Evolutionary conservation across 2,888 invertebrate species (phyloP).

Genomic region (Gnatocerus cornutus): DNA sequence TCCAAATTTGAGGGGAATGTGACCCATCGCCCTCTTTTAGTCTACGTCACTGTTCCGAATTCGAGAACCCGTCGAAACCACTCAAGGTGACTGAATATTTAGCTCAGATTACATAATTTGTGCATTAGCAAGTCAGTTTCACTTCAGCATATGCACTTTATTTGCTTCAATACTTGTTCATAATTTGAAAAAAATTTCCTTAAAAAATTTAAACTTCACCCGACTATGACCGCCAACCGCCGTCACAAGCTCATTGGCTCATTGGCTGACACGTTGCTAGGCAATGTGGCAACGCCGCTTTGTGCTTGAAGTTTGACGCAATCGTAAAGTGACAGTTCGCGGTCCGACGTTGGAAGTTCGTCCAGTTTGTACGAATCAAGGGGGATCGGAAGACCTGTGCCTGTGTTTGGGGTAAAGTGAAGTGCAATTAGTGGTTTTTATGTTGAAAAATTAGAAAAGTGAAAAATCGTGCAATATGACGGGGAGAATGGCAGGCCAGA

Average conservation of each 20-base stretch:
- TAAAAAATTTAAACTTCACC: conserved; percentile 14
- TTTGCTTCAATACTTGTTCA: too few species aligned
- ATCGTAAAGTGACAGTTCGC: conserved; percentile 44
- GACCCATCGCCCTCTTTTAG: conserved; percentile 10
- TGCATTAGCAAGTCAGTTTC: background rate
- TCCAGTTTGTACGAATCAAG: conserved; percentile 38
- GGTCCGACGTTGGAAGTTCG: conserved; percentile 20
- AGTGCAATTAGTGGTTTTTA: conserved; percentile 38
- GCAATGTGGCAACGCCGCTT: conserved; percentile 40
- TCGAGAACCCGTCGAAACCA: background rate
- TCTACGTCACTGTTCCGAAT: conserved; percentile 10
- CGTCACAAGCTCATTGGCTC: background rate
- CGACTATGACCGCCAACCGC: background rate
- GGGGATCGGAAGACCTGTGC: conserved; percentile 29
- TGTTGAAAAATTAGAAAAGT: conserved; percentile 34
- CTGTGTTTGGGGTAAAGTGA: conserved; percentile 33
- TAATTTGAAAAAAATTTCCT: background rate
- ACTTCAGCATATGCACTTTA: too few species aligned
- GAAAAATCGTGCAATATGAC: conserved; percentile 49
- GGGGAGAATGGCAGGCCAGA: conserved; percentile 91
- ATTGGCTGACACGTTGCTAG: conserved; percentile 32
- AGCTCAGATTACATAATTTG: background rate
- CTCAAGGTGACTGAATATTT: background rate
- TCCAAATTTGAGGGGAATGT: background rate
- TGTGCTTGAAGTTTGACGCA: conserved; percentile 40